These are phyloP conservation scores for Carcharodon carcharias DNA, from an alignment of 2,797 vertebrate genomes.

Conservation along the genomic window DNA sequence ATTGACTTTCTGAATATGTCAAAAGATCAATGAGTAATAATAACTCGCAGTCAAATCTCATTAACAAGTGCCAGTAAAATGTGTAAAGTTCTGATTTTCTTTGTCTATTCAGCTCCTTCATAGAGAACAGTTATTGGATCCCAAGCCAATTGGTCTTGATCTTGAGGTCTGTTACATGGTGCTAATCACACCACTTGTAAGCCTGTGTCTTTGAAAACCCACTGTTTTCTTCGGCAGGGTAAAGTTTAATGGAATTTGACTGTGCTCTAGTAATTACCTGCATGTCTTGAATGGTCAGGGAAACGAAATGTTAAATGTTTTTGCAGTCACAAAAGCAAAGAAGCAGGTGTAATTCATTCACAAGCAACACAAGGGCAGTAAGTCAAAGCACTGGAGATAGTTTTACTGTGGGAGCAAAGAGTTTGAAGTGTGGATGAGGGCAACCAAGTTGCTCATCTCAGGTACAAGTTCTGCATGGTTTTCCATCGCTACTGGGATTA, in stretches of 20 bases:
- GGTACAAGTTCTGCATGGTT: neutral
- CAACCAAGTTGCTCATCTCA: neutral
- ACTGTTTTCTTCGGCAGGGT: neutral
- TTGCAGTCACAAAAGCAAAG: neutral
- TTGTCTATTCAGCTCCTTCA: neutral
- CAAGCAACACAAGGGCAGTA: neutral
- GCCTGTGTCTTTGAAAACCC: neutral
- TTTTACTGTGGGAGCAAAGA: neutral
- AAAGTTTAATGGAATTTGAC: conserved; percentile 12
- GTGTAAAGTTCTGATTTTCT: neutral
- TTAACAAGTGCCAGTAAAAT: neutral
- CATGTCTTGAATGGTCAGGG: neutral
- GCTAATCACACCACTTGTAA: neutral
- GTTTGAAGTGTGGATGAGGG: neutral
- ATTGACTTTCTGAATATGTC: neutral
- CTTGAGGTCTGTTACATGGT: neutral
- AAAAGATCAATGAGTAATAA: neutral
- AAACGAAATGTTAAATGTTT: neutral
- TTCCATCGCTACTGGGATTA: neutral
- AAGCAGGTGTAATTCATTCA: neutral
- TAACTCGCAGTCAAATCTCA: conserved; percentile 24
- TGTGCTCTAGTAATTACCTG: neutral
- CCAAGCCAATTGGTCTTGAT: neutral
- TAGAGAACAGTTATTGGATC: neutral
- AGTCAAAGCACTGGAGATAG: neutral